Conservation (phyloP, 2,113 vertebrate species). For the Cyphomyrus discorhynchus region DNA sequence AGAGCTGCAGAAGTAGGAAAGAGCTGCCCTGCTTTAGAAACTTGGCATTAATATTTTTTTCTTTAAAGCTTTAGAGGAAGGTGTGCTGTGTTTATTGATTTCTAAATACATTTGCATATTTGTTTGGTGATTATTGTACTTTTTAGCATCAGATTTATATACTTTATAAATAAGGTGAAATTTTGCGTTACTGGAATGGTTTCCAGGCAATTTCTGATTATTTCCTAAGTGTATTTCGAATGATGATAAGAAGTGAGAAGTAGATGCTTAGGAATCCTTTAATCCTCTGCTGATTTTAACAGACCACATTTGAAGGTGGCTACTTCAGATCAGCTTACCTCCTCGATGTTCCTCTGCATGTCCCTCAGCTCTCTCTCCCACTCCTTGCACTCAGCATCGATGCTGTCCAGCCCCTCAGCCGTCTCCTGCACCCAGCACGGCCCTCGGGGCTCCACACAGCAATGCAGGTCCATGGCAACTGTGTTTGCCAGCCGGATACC, state of each 20-base stretch:
- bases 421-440: conserved; percentile 77
- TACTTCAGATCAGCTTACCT: conserved; percentile 58
- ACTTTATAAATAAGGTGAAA: background rate
- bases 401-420: conserved; percentile 78
- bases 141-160: background rate
- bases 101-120: background rate
- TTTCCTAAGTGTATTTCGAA: background rate
- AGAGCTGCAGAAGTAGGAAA: background rate
- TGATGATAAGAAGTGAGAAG: background rate
- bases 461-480: conserved; percentile 74
- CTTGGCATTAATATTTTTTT: background rate
- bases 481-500: conserved; percentile 40
- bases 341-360: conserved; percentile 94
- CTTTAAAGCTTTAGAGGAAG: background rate
- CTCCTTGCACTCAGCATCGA: conserved; percentile 89
- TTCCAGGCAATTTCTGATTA: background rate
- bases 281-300: background rate
- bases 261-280: background rate
- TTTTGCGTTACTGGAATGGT: background rate
- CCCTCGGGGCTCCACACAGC: conserved; percentile 68
- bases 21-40: background rate
- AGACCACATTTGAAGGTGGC: background rate
- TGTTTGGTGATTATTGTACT: background rate
- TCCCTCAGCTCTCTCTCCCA: conserved; percentile 95
- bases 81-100: background rate